These are phyloP conservation scores for Exaiptasia diaphana DNA, from an alignment of 64 coral and sea anemone species.

Conservation along the genomic window DNA sequence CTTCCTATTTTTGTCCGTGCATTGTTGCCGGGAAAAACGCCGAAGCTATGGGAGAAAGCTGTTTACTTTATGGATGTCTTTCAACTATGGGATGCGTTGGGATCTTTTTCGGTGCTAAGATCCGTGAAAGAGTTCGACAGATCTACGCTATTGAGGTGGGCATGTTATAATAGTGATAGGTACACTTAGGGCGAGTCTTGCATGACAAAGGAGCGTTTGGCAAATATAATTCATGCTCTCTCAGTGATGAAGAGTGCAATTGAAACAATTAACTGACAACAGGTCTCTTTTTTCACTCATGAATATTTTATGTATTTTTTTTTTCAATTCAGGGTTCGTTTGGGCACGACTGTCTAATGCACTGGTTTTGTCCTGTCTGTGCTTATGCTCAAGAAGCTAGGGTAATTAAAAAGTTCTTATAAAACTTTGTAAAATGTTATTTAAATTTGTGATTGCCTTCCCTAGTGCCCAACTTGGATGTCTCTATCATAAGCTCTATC, in stretches of 20 bases:
- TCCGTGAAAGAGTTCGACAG: slow-evolving; percentile 39
- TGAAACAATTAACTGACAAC: too few species aligned
- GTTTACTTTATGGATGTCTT: slow-evolving; percentile 36
- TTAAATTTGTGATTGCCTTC: too few species aligned
- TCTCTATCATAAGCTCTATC: too few species aligned
- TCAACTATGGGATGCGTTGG: slow-evolving; percentile 44
- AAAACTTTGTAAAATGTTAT: too few species aligned
- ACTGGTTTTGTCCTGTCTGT: slow-evolving; percentile 26
- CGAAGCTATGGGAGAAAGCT: slow-evolving; percentile 40
- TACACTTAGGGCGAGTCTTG: too few species aligned
- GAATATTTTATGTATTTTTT: not conserved
- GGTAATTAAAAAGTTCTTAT: slow-evolving; percentile 11
- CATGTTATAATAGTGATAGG: too few species aligned
- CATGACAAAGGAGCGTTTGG: too few species aligned
- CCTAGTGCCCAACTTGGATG: too few species aligned
- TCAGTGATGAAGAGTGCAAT: not conserved
- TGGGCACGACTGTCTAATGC: slow-evolving; percentile 1
- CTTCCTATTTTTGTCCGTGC: slow-evolving; percentile 41
- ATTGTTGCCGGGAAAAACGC: slow-evolving; percentile 39
- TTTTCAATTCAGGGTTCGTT: not conserved
- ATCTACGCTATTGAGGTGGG: slow-evolving; percentile 37
- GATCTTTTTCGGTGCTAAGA: slow-evolving; percentile 45
- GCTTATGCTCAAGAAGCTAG: slow-evolving; percentile 25
- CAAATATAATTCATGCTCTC: not conserved
- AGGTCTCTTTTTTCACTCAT: too few species aligned